These are phyloP conservation scores for Loris lydekkerianus DNA, from an alignment of 2,797 vertebrate species.

Conservation along the genomic window DNA sequence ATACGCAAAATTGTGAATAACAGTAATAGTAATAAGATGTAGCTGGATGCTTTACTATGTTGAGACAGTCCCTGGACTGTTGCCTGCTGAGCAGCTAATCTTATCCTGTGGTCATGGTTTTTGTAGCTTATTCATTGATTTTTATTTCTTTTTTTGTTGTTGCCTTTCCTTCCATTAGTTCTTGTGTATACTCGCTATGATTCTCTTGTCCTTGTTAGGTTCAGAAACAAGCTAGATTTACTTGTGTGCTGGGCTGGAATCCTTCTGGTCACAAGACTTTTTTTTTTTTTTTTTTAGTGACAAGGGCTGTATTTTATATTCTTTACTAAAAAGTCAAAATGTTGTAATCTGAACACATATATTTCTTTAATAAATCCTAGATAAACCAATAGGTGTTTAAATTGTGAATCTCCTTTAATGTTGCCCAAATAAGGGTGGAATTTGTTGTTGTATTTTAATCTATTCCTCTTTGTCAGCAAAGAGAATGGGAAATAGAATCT, in stretches of 20 bases:
- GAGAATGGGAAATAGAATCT: slow-evolving; percentile 64
- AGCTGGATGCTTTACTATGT: background rate
- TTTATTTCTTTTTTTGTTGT: background rate
- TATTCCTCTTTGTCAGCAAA: slow-evolving; percentile 61
- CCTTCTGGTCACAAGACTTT: background rate
- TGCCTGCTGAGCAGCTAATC: background rate
- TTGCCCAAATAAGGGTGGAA: background rate
- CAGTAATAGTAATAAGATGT: background rate
- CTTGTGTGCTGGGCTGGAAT: background rate
- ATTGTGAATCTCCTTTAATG: background rate
- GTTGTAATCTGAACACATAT: slow-evolving; percentile 2
- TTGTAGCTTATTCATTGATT: slow-evolving; percentile 6
- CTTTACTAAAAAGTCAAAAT: background rate
- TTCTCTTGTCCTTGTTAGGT: background rate
- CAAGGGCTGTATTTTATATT: background rate
- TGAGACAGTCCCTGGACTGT: background rate
- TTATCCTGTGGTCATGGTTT: background rate
- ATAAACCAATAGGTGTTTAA: slow-evolving; percentile 12
- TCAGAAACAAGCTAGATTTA: slow-evolving; percentile 4
- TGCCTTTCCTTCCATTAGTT: background rate
- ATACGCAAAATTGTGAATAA: background rate
- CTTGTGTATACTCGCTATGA: background rate
- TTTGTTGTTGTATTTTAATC: slow-evolving; percentile 55
- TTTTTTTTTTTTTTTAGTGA: background rate
- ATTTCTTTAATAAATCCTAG: background rate